Conservation (phyloP, 2,113 vertebrate genomes). For the Cercocebus atys region DNA sequence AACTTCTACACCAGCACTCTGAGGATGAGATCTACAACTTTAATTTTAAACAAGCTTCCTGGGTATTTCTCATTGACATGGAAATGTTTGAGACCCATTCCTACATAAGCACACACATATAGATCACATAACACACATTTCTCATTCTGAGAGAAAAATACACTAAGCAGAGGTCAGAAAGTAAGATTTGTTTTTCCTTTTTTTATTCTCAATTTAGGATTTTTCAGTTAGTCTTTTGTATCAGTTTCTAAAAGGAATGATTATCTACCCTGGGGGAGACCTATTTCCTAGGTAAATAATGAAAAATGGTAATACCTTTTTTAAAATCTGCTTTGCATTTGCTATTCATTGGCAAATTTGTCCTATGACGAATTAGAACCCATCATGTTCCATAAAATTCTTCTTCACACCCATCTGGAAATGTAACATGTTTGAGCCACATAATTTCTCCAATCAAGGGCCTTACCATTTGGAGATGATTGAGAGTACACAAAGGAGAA, state of each 20-base stretch:
- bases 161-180: background rate
- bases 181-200: background rate
- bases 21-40: background rate
- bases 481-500: slow-evolving; percentile 38
- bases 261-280: background rate
- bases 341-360: background rate
- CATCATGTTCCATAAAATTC: background rate
- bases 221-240: background rate
- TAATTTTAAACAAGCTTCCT: background rate
- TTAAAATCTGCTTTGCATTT: slow-evolving; percentile 35
- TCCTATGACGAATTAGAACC: background rate
- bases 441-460: slow-evolving; percentile 19
- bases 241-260: background rate
- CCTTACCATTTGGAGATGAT: background rate
- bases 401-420: slow-evolving; percentile 32
- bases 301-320: background rate
- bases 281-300: background rate
- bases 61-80: background rate
- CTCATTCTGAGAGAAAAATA: slow-evolving; percentile 31
- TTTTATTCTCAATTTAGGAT: background rate
- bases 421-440: slow-evolving; percentile 43
- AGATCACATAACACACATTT: background rate
- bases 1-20: background rate
- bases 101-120: background rate
- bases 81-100: background rate